Evolutionary conservation across 2,797 vertebrate genomes (phyloP).

Genomic region (Darevskia nairensis): DNA sequence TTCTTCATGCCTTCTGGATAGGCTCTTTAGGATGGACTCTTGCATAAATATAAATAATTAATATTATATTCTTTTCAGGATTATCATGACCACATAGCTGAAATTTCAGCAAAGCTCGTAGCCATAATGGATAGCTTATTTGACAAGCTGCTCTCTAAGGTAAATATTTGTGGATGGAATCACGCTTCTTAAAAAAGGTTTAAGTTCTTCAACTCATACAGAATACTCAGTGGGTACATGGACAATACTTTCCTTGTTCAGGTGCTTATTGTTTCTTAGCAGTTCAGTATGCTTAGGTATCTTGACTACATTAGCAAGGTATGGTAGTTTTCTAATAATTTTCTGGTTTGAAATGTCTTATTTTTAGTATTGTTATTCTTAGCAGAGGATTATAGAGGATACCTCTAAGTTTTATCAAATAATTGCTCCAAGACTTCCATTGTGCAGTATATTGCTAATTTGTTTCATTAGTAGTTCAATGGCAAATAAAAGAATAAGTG

Average conservation of each 20-base stretch:
- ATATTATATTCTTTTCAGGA: conserved; percentile 83
- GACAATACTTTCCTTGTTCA: conserved; percentile 8
- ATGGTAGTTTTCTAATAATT: conserved; percentile 58
- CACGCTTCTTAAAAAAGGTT: conserved; percentile 37
- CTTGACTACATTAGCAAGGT: conserved; percentile 99
- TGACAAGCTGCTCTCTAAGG: conserved; percentile 95
- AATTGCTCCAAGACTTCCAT: not conserved
- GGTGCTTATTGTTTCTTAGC: conserved; percentile 70
- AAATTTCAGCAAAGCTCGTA: conserved; percentile 96
- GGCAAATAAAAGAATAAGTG: too few species aligned
- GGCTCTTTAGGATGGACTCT: not conserved
- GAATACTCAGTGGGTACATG: not conserved
- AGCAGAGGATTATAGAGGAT: not conserved
- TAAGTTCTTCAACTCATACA: conserved; percentile 34
- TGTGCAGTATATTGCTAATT: not conserved
- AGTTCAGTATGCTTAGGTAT: conserved; percentile 92
- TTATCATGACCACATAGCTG: conserved; percentile 96
- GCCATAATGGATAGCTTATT: conserved; percentile 98
- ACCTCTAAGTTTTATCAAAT: not conserved
- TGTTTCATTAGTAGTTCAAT: too few species aligned
- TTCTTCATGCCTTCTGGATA: not conserved
- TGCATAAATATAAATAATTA: conserved; percentile 55
- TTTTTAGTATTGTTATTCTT: not conserved
- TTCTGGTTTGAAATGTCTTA: conserved; percentile 32
- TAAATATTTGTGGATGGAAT: conserved; percentile 75